Percentiles rank a stretch among this genome's conserved stretches.
phyloP scores from a whole-genome alignment of 2,113 vertebrate species.

The Xenopus tropicalis region UCB_Xtro_10.0 CM004445.2:46302501-46303000 shows the following conservation, averaged over 20 bases:
- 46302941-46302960: constrained; percentile 23
- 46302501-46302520: too few species aligned
- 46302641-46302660: too few species aligned
- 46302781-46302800: constrained; percentile 21
- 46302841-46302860: constrained; percentile 3
- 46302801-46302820: constrained; percentile 2
- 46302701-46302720: background rate
- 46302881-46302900: constrained; percentile 20
- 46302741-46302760: constrained; percentile 3
- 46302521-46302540: too few species aligned
- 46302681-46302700: background rate
- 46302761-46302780: constrained; percentile 4
- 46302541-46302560: too few species aligned
- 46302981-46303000: constrained; percentile 20
- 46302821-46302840: constrained; percentile 5
- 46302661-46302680: background rate
- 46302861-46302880: constrained; percentile 28
- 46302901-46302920: background rate
- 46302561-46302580: too few species aligned
- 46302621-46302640: too few species aligned
- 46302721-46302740: background rate
- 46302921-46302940: constrained; percentile 37
- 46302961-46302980: constrained; percentile 22
- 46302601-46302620: too few species aligned
- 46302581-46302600: too few species aligned